Base-by-base conservation (phyloP, 2,888 invertebrate species). In the Emesis russula region DNA sequence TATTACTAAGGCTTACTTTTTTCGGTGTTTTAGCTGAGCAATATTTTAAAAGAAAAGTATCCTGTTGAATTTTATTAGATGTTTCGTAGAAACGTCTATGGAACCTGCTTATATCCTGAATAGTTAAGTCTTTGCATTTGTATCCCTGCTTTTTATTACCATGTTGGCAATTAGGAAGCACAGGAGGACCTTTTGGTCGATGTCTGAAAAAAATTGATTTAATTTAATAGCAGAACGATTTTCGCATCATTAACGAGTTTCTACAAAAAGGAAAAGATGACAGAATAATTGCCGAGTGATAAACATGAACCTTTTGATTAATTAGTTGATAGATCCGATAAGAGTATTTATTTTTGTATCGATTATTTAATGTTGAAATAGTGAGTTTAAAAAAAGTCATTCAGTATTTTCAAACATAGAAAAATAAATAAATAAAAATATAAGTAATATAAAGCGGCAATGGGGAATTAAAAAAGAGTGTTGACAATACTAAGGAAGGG, bases 31-130 rank as follows among this genome's bases (percentile, higher is more conserved):
- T 25, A 25, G 25, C 25, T 25, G 25, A 25, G 25, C 25, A 25
- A 25, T 25, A 89, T 92, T 88, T 9, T 75, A 36, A 88, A 88
- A 85, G 74, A 78, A 89, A 87, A 53, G 81, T 80, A 83, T 89
- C 86, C 79, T 87, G 86, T 48, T 58, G 13, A 73, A 85, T 75
- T 89, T 89, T 89, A 71, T 77, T 66, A 85, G 85, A 79, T 66
- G 79, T 73, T 89, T 81, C 58, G 86, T 86, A 89, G 86, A 89
- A 89, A 86, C 84, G 78, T 31, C 89, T 48, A 70, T 89, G 77
- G 84, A 86, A 89, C 83, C 84, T 89, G 77, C 84, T 89, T 48
- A 80, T 81, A 82, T 89, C 89, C 66, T 89, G 85, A 70, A 33
- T 41, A 41, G 85, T 85, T 82, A 89, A 86, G 53, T 89, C 85